These are phyloP conservation scores for Acrocephalus kingi DNA, from an alignment of 2,113 vertebrate species.

Conservation along the genomic window DNA sequence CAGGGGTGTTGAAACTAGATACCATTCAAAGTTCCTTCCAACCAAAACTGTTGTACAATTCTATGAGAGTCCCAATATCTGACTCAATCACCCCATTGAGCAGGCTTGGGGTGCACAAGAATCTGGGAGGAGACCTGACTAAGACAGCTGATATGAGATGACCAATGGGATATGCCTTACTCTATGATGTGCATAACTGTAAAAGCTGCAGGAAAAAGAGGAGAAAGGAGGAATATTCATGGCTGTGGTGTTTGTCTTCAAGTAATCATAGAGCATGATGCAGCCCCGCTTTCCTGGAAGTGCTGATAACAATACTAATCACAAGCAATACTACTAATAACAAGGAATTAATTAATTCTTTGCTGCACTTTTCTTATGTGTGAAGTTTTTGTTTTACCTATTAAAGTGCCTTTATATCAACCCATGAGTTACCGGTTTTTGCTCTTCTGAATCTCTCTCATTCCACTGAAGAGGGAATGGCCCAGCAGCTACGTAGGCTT, in stretches of 20 bases:
- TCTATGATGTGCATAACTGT: not conserved
- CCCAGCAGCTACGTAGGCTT: rapidly evolving
- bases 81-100: not conserved
- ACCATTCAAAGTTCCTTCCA: not conserved
- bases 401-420: not conserved
- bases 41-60: rapidly evolving
- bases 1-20: not conserved
- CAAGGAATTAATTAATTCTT: not conserved
- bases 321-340: no score
- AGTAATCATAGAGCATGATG: rapidly evolving
- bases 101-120: not conserved
- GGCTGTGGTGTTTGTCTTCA: not conserved
- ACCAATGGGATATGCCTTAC: not conserved
- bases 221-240: not conserved
- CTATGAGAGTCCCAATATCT: not conserved
- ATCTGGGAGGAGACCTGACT: not conserved
- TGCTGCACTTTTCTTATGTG: not conserved
- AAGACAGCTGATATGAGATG: not conserved
- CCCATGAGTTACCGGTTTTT: not conserved
- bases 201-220: not conserved
- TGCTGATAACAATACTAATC: not conserved
- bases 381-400: not conserved
- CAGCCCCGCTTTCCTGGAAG: not conserved
- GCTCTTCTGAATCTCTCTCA: not conserved
- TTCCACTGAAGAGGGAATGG: not conserved